Conservation (phyloP, 1,140 invertebrate genomes). For the Dryas iulia region DNA sequence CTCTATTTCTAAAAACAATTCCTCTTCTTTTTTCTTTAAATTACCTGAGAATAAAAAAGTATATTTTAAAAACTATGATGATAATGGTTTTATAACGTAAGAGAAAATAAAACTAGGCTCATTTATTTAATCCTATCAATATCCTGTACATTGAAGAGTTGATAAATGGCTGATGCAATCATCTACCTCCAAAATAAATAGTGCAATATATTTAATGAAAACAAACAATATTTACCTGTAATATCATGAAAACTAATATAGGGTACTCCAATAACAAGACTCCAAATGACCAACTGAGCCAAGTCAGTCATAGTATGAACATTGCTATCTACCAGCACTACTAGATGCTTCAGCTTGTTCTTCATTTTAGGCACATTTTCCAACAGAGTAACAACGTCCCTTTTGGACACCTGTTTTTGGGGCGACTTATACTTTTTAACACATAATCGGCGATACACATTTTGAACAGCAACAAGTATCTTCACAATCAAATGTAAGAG, state of each 20-base stretch:
- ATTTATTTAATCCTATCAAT: not conserved
- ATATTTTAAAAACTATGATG: not conserved
- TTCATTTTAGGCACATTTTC: constrained; percentile 56
- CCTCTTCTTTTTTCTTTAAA: constrained; percentile 80
- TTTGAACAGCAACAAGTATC: constrained; percentile 72
- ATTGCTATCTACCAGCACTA: constrained; percentile 58
- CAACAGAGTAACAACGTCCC: constrained; percentile 55
- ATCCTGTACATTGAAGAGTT: constrained; percentile 18
- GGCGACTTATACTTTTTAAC: constrained; percentile 42
- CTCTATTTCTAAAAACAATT: constrained; percentile 80
- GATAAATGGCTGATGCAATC: too few species aligned
- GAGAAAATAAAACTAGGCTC: too few species aligned
- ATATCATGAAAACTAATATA: constrained; percentile 86
- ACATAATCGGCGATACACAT: constrained; percentile 63
- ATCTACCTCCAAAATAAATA: constrained; percentile 5
- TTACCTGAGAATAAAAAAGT: constrained; percentile 73
- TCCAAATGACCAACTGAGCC: constrained; percentile 84
- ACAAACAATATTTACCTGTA: constrained; percentile 79
- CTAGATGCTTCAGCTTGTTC: constrained; percentile 69
- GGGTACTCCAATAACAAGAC: constrained; percentile 82
- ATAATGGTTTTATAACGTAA: constrained; percentile 13
- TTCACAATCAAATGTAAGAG: constrained; percentile 64
- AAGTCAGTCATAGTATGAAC: constrained; percentile 66
- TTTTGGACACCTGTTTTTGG: constrained; percentile 46
- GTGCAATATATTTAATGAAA: not conserved